phyloP scores from a whole-genome alignment of 2,888 invertebrate genomes.

The Nemurella pictetii region DNA sequence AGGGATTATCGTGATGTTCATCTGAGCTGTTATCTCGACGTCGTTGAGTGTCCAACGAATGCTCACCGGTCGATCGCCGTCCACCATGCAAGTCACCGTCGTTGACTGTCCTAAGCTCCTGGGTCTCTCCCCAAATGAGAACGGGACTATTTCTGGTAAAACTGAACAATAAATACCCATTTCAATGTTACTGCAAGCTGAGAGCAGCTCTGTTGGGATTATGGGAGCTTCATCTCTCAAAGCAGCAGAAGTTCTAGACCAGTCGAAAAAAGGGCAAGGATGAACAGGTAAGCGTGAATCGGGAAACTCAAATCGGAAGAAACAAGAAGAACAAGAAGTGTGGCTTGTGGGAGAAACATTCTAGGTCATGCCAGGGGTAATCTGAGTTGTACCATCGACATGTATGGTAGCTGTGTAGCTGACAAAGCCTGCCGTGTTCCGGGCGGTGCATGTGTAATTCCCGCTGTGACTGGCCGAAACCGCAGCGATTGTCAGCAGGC shows the following conservation, averaged over 20 bases:
- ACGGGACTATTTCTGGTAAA: constrained; percentile 58
- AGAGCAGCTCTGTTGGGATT: not conserved
- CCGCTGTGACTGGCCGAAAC: constrained; percentile 55
- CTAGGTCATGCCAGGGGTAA: constrained; percentile 31
- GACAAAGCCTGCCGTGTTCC: constrained; percentile 49
- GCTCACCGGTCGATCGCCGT: constrained; percentile 73
- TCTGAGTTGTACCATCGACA: constrained; percentile 52
- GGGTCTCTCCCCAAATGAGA: constrained; percentile 66
- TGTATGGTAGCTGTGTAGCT: constrained; percentile 49
- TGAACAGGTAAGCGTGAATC: not conserved
- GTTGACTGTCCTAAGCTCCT: constrained; percentile 69
- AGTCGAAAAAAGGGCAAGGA: not conserved
- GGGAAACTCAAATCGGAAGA: not conserved
- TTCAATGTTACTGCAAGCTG: not conserved
- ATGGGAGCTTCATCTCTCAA: not conserved
- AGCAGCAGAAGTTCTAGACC: not conserved
- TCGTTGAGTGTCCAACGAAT: constrained; percentile 75
- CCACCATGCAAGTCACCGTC: constrained; percentile 60
- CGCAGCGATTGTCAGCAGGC: constrained; percentile 49
- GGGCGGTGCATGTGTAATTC: constrained; percentile 52
- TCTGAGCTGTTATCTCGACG: constrained; percentile 46
- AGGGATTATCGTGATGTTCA: constrained; percentile 22
- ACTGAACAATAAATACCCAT: constrained; percentile 47
- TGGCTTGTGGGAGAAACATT: constrained; percentile 6
- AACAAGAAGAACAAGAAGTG: not conserved